Percentiles rank a stretch among this genome's conserved stretches.
Evolutionary conservation across 2,113 vertebrate species (phyloP).

Genomic region (Asarcornis scutulata): DNA sequence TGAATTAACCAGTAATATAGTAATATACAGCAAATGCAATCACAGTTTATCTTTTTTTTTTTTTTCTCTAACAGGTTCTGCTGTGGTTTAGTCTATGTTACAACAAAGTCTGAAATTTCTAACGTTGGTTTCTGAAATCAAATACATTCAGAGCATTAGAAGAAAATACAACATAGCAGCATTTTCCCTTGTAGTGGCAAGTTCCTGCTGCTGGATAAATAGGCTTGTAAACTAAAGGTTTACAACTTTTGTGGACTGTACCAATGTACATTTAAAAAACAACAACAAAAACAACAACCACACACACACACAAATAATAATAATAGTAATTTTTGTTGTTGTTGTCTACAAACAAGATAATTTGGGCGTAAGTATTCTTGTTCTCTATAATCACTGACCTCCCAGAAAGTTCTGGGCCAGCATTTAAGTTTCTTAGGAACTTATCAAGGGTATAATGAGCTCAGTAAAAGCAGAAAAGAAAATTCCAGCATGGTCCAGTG

Average conservation of each 20-base stretch:
- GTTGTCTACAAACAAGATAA: background rate
- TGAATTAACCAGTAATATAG: background rate
- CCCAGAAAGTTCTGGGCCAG: background rate
- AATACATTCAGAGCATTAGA: background rate
- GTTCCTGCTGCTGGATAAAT: background rate
- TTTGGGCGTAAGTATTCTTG: background rate
- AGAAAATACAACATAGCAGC: rapidly evolving
- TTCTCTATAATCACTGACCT: background rate
- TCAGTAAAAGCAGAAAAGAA: background rate
- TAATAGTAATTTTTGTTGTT: no score
- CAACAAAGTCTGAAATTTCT: background rate
- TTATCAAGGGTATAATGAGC: background rate
- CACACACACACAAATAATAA: no score
- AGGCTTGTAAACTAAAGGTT: background rate
- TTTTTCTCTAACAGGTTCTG: background rate
- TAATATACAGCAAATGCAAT: background rate
- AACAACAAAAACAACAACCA: background rate
- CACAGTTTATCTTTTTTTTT: background rate
- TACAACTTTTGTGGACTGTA: background rate
- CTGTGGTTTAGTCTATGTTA: background rate
- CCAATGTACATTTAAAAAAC: background rate
- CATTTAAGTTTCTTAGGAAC: background rate
- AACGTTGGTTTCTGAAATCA: background rate
- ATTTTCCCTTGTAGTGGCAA: background rate
- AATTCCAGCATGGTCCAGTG: background rate